phyloP scores from a whole-genome alignment of 2,113 vertebrate genomes.

The Leptobrachium leishanense region DNA sequence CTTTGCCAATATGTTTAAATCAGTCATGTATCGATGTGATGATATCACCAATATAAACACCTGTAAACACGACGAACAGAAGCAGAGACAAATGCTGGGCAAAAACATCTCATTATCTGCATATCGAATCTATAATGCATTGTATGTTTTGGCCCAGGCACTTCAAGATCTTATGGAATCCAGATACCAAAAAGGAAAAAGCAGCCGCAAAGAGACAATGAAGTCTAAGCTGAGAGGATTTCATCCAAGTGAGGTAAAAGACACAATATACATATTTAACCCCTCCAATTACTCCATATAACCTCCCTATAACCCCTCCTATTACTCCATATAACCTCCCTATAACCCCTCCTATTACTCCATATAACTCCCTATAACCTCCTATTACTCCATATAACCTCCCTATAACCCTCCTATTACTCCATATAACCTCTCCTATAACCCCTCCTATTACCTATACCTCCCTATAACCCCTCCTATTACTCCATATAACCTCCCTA shows the following conservation, averaged over 20 bases:
- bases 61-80: background rate
- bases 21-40: background rate
- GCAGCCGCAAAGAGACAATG: background rate
- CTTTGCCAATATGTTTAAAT: background rate
- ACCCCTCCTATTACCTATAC: too few species aligned
- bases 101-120: background rate
- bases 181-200: background rate
- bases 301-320: too few species aligned
- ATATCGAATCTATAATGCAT: slow-evolving; percentile 18
- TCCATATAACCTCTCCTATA: too few species aligned
- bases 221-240: background rate
- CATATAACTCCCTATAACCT: too few species aligned
- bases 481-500: too few species aligned
- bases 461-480: too few species aligned
- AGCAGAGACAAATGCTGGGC: slow-evolving; percentile 3
- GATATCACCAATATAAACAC: background rate
- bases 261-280: too few species aligned
- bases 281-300: too few species aligned
- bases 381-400: too few species aligned
- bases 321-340: too few species aligned
- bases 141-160: slow-evolving; percentile 19
- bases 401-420: too few species aligned
- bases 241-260: slow-evolving; percentile 1
- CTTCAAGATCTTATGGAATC: background rate
- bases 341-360: too few species aligned